phyloP scores from a whole-genome alignment of 2,888 invertebrate species.

The Netelia inedita region DNA sequence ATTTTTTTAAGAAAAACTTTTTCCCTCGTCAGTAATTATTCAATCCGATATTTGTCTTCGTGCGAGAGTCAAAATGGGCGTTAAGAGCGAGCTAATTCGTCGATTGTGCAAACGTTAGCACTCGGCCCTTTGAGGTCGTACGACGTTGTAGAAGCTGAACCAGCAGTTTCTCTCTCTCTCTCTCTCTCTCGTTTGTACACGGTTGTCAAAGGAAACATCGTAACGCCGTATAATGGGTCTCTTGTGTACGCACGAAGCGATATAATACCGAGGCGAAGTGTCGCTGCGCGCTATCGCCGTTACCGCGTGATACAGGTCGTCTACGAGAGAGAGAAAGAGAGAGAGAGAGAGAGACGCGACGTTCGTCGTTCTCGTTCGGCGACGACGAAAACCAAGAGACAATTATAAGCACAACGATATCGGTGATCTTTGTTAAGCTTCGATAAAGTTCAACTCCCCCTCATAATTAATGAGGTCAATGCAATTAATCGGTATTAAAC shows the following conservation, averaged over 20 bases:
- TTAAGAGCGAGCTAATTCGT: constrained; percentile 33
- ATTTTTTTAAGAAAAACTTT: too few species aligned
- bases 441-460: constrained; percentile 29
- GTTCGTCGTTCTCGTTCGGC: too few species aligned
- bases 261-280: neutral
- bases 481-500: neutral
- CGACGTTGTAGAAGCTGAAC: neutral
- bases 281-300: neutral
- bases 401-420: neutral
- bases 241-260: constrained; percentile 6
- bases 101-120: constrained; percentile 1
- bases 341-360: too few species aligned
- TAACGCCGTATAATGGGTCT: constrained; percentile 10
- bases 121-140: neutral
- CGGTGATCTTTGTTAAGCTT: constrained; percentile 12
- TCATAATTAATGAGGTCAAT: constrained; percentile 30
- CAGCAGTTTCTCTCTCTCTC: neutral
- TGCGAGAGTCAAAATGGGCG: neutral
- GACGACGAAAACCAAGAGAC: neutral
- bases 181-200: neutral
- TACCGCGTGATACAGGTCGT: too few species aligned
- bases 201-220: constrained; percentile 17
- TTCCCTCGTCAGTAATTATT: neutral
- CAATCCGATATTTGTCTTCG: neutral
- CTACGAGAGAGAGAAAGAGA: too few species aligned